Evolutionary conservation across 2,797 vertebrate genomes (phyloP).

Genomic region (Petrocephalus schoutedeni): DNA sequence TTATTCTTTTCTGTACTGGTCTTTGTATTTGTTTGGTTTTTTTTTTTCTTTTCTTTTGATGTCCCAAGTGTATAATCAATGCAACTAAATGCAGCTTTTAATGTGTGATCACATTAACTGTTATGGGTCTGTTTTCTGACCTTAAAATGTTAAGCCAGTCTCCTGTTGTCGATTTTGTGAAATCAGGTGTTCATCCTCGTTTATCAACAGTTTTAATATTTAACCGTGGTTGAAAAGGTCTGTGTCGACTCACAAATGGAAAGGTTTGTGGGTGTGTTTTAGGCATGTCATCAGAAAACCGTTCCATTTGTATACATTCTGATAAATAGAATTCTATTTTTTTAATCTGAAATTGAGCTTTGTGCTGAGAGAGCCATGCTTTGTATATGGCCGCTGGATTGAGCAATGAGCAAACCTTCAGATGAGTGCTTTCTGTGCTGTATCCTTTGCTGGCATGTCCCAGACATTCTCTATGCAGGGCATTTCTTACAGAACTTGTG

Average conservation of each 20-base stretch:
- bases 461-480: neutral
- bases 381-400: neutral
- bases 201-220: neutral
- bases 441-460: neutral
- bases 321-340: neutral
- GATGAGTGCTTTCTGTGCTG: neutral
- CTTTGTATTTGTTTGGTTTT: slow-evolving; percentile 20
- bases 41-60: slow-evolving; percentile 20
- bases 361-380: neutral
- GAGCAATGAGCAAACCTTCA: neutral
- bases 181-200: slow-evolving; percentile 19
- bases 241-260: neutral
- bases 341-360: neutral
- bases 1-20: slow-evolving; percentile 17
- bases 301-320: neutral
- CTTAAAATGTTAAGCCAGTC: slow-evolving; percentile 64
- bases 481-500: neutral
- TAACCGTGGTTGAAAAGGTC: neutral
- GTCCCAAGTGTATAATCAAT: slow-evolving; percentile 19
- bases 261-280: neutral
- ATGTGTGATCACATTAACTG: slow-evolving; percentile 20
- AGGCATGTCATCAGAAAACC: neutral
- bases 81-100: slow-evolving; percentile 29
- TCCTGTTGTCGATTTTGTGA: slow-evolving; percentile 25
- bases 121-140: slow-evolving; percentile 50